These are phyloP conservation scores for Xylota segnis DNA, from an alignment of 2,888 invertebrate genomes.

Conservation along the genomic window DNA sequence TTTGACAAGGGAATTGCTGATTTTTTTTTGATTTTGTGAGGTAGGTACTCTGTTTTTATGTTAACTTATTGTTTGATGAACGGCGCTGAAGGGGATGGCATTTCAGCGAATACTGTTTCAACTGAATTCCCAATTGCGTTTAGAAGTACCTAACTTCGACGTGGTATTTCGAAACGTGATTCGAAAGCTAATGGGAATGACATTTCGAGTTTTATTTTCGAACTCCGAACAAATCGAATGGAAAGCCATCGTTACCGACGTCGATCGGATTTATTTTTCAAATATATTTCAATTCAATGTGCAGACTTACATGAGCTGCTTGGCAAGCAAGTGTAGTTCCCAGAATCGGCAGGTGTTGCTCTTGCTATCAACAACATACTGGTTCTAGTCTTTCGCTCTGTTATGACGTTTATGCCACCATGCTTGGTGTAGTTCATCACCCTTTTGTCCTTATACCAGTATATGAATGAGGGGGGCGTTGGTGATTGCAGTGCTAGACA, in stretches of 20 bases:
- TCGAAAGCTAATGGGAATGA: conserved; percentile 31
- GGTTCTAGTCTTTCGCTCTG: conserved; percentile 92
- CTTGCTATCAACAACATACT: conserved; percentile 92
- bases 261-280: conserved; percentile 26
- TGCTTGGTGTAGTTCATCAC: conserved; percentile 92
- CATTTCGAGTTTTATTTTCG: conserved; percentile 9
- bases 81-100: not conserved
- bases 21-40: not conserved
- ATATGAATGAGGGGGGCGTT: conserved; percentile 88
- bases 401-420: conserved; percentile 93
- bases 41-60: not conserved
- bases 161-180: conserved; percentile 44
- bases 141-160: conserved; percentile 4
- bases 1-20: conserved; percentile 23
- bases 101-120: conserved; percentile 16
- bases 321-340: conserved; percentile 94
- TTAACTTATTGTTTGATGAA: conserved; percentile 16
- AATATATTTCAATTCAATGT: not conserved
- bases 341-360: conserved; percentile 91
- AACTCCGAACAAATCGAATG: conserved; percentile 32
- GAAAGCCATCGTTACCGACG: conserved; percentile 27
- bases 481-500: conserved; percentile 90
- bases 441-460: conserved; percentile 92
- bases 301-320: conserved; percentile 87
- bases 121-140: conserved; percentile 38